Conservation (phyloP, 2,888 invertebrate genomes). For the Brachylomia viminalis region DNA sequence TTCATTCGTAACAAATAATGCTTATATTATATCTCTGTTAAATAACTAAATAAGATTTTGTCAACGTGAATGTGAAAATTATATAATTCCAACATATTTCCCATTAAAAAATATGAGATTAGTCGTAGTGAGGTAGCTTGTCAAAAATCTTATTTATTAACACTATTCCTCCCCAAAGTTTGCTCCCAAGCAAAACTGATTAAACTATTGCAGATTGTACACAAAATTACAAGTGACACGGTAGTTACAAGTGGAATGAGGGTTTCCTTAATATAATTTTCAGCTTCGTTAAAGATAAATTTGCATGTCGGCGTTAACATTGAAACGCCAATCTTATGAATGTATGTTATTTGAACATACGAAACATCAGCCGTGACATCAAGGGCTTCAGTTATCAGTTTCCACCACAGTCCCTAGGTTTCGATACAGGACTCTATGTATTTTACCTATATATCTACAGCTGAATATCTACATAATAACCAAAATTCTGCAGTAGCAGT, state of each 20-base stretch:
- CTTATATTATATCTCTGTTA: background rate
- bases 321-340: conserved; percentile 24
- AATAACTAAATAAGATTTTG: no score
- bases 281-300: conserved; percentile 75
- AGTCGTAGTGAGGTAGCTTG: background rate
- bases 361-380: background rate
- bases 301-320: conserved; percentile 71
- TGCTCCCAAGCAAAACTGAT: background rate
- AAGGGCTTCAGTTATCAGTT: background rate
- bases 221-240: conserved; percentile 38
- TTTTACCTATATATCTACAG: background rate
- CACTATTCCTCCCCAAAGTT: background rate
- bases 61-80: no score
- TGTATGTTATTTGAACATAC: conserved; percentile 2
- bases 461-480: background rate
- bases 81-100: background rate
- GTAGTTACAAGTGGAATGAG: conserved; percentile 75
- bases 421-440: background rate
- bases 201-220: conserved; percentile 9
- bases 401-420: background rate
- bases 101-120: background rate
- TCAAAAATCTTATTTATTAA: background rate
- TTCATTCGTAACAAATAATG: background rate
- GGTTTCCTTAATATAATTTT: conserved; percentile 80
- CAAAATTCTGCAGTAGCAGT: background rate